Base-by-base conservation (phyloP, 2,113 vertebrate species). In the Corapipo altera region DNA sequence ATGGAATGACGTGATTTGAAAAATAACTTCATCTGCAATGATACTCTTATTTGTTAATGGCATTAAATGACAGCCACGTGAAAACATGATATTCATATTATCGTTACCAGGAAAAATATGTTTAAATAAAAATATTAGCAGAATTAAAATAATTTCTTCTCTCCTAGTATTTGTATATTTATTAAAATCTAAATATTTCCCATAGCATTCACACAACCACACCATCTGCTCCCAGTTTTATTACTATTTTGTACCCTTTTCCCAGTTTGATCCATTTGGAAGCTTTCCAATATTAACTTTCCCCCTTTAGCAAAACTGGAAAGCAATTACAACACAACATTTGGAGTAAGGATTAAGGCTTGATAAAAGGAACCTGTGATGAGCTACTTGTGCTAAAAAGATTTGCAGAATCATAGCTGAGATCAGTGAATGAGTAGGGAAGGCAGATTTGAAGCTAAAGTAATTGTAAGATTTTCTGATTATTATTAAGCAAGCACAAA, bases 221-320 rank as follows among this genome's bases (percentile, higher is more conserved):
- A 86, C 55, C 65, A 87, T 87, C 91, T 96, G 81, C n/a, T 95
- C 41, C 32, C 11, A n/a, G 64, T 51, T 55, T 95, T 75, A 90
- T 62, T 94, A 49, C n/a, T 91, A 27, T 76, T 95, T 92, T 91
- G 8, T 55, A 91, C 58, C 44, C n/a, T 75, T 58, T 94, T 52
- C 41, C 27, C 19, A 61, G 44, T 87, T 81, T 91, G 70, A 94
- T 95, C 77, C 58, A 73, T 58, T 89, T 94, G 77, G 70, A 91
- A 79, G 20, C 3, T 87, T 77, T 92, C 81, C 84, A 89, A 10
- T 9, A 61, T 61, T 78, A 67, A 61, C 73, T 75, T 84, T 91
- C 66, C 82, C 32, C 44, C 22, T 78, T 85, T 70, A 92, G 26
- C 24, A 76, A 44, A 58, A 41, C 37, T 73, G 23, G 20, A 81